A percentile compares a stretch with the other conserved stretches of the same genome.
phyloP scores from a whole-genome alignment of 2,797 vertebrate species.

The Selene dorsalis region DNA sequence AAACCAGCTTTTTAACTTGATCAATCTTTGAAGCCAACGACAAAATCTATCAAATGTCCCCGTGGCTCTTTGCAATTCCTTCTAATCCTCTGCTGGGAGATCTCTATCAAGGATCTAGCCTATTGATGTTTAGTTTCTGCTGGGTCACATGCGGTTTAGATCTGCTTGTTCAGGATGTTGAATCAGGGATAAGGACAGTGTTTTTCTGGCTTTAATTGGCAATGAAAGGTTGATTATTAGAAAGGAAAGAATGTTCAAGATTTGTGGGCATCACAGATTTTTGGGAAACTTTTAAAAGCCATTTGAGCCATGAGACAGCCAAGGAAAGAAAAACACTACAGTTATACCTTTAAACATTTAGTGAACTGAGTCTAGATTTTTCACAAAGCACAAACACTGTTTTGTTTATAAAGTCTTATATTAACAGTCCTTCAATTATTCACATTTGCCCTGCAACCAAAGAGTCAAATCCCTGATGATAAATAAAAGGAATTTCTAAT shows the following conservation, averaged over 20 bases:
- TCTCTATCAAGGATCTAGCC: slow-evolving; percentile 76
- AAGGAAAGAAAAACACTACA: neutral
- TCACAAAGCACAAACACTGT: neutral
- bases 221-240: slow-evolving; percentile 72
- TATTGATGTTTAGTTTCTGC: slow-evolving; percentile 72
- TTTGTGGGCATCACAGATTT: slow-evolving; percentile 45
- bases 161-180: slow-evolving; percentile 74
- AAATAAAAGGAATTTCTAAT: neutral
- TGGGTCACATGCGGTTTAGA: slow-evolving; percentile 81
- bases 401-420: slow-evolving; percentile 7
- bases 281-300: slow-evolving; percentile 50
- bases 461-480: neutral
- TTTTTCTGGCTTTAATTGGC: slow-evolving; percentile 69
- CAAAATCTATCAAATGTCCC: slow-evolving; percentile 78
- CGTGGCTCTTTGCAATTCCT: slow-evolving; percentile 68
- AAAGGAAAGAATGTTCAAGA: slow-evolving; percentile 54
- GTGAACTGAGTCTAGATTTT: neutral
- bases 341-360: slow-evolving; percentile 5
- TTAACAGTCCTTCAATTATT: neutral
- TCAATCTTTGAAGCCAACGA: slow-evolving; percentile 78
- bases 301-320: slow-evolving; percentile 26
- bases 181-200: slow-evolving; percentile 62
- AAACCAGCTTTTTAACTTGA: slow-evolving; percentile 78
- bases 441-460: neutral
- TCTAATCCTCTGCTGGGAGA: slow-evolving; percentile 79